Percentiles rank a stretch among this genome's conserved stretches.
Conservation (phyloP, 2,888 invertebrate species). For the Himalopsyche kuldschensis region DNA sequence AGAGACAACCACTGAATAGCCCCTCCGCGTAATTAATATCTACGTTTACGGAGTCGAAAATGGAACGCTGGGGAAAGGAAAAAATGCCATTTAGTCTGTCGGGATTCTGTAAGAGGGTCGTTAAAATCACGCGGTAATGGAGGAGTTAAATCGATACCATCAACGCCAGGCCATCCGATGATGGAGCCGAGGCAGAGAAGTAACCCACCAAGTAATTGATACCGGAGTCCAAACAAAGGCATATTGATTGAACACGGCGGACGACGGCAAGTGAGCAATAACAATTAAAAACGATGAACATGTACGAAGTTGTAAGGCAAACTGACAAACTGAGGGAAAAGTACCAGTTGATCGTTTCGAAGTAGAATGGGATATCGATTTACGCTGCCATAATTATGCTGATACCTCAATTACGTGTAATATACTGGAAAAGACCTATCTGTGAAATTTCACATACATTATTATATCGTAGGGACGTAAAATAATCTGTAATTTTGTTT, state of each 20-base stretch:
- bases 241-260: background rate
- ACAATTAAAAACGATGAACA: background rate
- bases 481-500: no score
- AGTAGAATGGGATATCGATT: background rate
- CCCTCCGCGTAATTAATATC: background rate
- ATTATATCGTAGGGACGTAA: no score
- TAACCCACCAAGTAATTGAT: background rate
- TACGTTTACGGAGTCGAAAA: background rate
- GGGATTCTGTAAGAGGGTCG: background rate
- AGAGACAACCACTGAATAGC: background rate
- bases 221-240: background rate
- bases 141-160: background rate
- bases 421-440: background rate
- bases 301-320: background rate
- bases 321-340: background rate
- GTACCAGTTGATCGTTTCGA: background rate
- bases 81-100: background rate
- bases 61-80: background rate
- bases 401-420: background rate
- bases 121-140: background rate
- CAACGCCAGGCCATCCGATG: background rate
- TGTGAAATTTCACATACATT: background rate
- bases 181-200: background rate
- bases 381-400: background rate
- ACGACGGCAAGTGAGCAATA: background rate